Conservation (phyloP, 2,113 vertebrate species). For the Callipepla californica region DNA sequence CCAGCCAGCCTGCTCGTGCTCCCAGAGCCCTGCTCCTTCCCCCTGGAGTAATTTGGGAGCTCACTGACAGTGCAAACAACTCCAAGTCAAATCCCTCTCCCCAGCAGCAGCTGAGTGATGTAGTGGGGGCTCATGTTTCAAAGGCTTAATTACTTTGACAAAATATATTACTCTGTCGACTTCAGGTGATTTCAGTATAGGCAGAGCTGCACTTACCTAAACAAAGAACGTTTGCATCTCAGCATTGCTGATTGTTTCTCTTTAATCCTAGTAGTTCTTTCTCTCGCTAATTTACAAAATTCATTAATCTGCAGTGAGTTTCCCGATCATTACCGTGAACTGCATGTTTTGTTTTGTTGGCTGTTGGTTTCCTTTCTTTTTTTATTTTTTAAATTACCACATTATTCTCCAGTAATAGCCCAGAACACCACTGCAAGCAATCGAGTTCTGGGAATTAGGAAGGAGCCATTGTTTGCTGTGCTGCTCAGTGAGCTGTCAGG, state of each 20-base stretch:
- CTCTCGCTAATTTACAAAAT: conserved; percentile 56
- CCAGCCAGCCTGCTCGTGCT: background rate
- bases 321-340: conserved; percentile 13
- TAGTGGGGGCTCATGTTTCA: conserved; percentile 49
- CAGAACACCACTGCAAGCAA: background rate
- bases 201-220: conserved; percentile 10
- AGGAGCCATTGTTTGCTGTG: conserved; percentile 16
- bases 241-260: conserved; percentile 3
- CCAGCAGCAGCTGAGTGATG: conserved; percentile 29
- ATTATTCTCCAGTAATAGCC: conserved; percentile 23
- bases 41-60: conserved; percentile 14
- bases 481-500: conserved; percentile 43
- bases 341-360: background rate
- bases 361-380: background rate
- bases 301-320: conserved; percentile 49
- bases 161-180: conserved; percentile 46
- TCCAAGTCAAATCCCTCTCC: conserved; percentile 40
- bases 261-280: conserved; percentile 45
- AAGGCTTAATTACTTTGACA: conserved; percentile 69
- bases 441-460: conserved; percentile 27
- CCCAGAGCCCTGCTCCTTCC: background rate
- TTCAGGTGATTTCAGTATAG: conserved; percentile 19
- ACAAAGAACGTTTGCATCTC: conserved; percentile 30
- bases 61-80: conserved; percentile 56
- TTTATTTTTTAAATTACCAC: background rate